These are phyloP conservation scores for Eudyptes chrysolophus DNA, from an alignment of 2,113 vertebrate species.

Conservation along the genomic window DNA sequence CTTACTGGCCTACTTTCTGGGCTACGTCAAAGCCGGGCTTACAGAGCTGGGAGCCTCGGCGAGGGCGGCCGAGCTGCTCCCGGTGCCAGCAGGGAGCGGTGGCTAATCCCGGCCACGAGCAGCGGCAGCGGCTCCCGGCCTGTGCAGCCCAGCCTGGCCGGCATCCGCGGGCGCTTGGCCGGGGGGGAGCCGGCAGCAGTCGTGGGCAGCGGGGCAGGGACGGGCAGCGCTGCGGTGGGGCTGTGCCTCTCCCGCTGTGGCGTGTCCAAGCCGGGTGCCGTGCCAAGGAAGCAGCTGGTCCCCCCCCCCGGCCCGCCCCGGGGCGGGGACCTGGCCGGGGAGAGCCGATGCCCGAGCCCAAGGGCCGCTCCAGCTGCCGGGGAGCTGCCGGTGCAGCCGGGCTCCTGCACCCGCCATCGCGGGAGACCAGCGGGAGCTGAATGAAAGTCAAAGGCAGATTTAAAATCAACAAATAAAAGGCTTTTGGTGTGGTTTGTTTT, in stretches of 20 bases:
- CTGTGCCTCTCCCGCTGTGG: no score
- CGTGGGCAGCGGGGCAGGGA: neutral
- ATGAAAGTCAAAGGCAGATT: neutral
- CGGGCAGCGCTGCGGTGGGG: neutral
- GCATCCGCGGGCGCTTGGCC: neutral
- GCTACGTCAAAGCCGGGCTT: slow-evolving; percentile 51
- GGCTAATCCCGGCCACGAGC: neutral
- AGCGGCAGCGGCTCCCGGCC: neutral
- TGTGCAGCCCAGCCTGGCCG: neutral
- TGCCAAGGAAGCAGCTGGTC: neutral
- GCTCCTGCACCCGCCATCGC: neutral
- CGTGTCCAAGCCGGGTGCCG: neutral
- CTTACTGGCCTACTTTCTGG: slow-evolving; percentile 57
- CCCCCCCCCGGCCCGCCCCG: neutral
- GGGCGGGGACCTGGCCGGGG: neutral
- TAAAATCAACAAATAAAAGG: neutral
- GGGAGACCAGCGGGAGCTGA: neutral
- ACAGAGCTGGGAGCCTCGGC: neutral
- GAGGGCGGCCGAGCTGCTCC: neutral
- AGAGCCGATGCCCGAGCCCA: neutral
- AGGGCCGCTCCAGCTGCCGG: neutral
- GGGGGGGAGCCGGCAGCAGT: neutral
- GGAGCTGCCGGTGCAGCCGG: neutral
- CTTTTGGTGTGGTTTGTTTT: neutral
- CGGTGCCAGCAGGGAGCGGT: neutral